Evolutionary conservation across 1,140 invertebrate species (phyloP), one percentile per base, ranked within the genome.

Genomic region (Diprion similis): DNA sequence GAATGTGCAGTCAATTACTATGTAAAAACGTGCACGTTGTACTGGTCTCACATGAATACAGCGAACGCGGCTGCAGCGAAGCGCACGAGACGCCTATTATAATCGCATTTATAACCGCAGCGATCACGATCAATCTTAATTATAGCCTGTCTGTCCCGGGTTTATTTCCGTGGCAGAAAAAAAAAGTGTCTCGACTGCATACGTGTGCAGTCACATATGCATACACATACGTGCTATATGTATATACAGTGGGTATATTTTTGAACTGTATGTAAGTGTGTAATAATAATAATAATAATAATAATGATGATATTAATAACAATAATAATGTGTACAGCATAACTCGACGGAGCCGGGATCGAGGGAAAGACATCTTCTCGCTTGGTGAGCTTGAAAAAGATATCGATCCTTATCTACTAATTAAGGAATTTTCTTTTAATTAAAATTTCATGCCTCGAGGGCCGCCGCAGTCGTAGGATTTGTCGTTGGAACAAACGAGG

Each of bases 361-460:
- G 24, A 37, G 24, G 24, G 4, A 17, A 59, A 9, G 51, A 59
- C 51, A 59, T 59, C 51, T 59, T 37, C 24, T 37, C 24, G 51
- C 51, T 59, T 59, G 6, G 51, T 4, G 6, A 9, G n/a, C 51
- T 59, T 59, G n/a, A n/a, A 70, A 68, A 24, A 75, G 64, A 74
- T 75, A 75, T 72, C 66, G 77, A 76, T 76, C 70, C 70, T 75
- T 78, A 81, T 76, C 74, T 78, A 67, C 76, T 83, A 81, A 82
- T 83, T 82, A 83, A 76, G 75, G 76, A 73, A 78, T 78, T 79
- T 37, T 75, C 76, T 77, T 73, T 81, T 83, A 81, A 82, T 81
- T 81, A 83, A 81, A 82, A 81, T 80, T 79, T 78, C 81, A 78
- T 71, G 75, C 78, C 69, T 70, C 77, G 70, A 73, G 72, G 65